Conservation (phyloP, 2,113 vertebrate genomes). For the Gyps fulvus region DNA sequence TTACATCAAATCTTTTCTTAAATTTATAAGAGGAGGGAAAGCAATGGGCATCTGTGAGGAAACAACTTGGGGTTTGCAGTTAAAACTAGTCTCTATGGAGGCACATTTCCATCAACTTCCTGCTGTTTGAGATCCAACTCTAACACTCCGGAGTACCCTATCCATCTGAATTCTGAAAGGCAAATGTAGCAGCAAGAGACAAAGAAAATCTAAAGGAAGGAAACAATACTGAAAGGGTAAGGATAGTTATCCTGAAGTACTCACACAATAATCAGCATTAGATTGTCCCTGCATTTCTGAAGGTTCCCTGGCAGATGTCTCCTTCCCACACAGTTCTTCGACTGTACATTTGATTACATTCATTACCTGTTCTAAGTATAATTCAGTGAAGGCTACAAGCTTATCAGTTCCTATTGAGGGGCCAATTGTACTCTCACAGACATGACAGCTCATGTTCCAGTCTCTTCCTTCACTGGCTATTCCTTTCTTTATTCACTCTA, state of each 20-base stretch:
- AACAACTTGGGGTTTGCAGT: neutral
- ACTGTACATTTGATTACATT: neutral
- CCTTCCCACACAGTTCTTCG: neutral
- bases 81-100: neutral
- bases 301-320: neutral
- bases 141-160: neutral
- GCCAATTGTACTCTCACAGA: accelerated
- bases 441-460: neutral
- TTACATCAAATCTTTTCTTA: neutral
- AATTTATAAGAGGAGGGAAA: neutral
- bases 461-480: neutral
- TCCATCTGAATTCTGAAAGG: neutral
- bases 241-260: neutral
- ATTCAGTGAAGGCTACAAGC: neutral
- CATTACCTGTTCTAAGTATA: neutral
- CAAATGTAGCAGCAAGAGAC: neutral
- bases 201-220: neutral
- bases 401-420: neutral
- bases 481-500: neutral
- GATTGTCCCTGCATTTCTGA: neutral
- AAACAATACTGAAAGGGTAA: neutral
- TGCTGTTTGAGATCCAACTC: neutral
- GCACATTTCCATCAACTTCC: neutral
- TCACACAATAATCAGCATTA: neutral
- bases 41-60: neutral